Percentiles rank a stretch among this genome's conserved stretches.
phyloP scores from a whole-genome alignment of 2,113 vertebrate species.

The Prunella himalayana region DNA sequence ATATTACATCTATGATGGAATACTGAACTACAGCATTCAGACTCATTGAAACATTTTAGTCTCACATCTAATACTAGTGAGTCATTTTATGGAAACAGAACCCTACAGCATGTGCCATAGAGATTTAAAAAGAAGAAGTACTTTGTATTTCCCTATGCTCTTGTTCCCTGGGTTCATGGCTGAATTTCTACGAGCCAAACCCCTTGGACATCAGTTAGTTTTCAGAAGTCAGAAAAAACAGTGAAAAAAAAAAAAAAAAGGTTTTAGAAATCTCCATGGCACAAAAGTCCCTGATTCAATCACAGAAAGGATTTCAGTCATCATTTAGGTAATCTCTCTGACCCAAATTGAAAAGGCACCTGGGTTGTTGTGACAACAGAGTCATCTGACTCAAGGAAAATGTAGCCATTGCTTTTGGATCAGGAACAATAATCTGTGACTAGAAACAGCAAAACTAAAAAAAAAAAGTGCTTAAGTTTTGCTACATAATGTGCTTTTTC shows the following conservation, averaged over 20 bases:
- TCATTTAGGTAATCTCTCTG: neutral
- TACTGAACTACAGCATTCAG: neutral
- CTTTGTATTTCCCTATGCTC: neutral
- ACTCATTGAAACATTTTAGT: neutral
- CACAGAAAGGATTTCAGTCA: neutral
- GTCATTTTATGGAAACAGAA: neutral
- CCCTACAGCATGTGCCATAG: neutral
- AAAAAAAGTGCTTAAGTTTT: neutral
- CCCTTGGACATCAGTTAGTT: neutral
- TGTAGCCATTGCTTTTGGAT: neutral
- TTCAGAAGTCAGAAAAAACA: neutral
- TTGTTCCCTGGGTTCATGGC: neutral
- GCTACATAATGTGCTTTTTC: neutral
- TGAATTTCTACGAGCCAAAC: neutral
- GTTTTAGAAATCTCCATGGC: neutral
- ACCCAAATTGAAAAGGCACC: neutral
- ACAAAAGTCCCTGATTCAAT: neutral
- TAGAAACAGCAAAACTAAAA: neutral
- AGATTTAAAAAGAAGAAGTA: neutral
- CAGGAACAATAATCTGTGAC: neutral
- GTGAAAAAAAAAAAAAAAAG: fast-evolving
- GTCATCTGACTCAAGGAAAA: neutral
- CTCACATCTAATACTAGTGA: neutral
- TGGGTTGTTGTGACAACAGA: neutral
- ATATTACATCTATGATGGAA: neutral